phyloP scores from a whole-genome alignment of 2,888 invertebrate species.

The Heteromurus nitidus region DNA sequence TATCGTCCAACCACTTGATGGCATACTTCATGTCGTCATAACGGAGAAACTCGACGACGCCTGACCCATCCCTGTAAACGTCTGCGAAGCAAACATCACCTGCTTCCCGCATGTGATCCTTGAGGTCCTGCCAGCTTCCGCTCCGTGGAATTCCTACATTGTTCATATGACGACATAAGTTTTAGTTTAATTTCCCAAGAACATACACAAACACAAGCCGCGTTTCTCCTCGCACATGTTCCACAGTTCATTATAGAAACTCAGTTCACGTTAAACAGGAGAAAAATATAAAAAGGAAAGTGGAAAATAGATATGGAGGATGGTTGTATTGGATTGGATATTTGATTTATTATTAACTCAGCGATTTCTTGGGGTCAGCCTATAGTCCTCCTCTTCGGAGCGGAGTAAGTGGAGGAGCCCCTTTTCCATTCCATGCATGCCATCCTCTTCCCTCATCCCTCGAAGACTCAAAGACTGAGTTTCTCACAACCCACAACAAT shows the following conservation, averaged over 20 bases:
- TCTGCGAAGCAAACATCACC: conserved; percentile 99
- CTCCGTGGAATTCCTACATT: conserved; percentile 88
- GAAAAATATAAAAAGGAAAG: too few species aligned
- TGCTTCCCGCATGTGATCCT: conserved; percentile 99
- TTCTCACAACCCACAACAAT: not conserved
- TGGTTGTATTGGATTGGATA: too few species aligned
- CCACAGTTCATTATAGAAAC: too few species aligned
- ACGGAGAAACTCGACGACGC: conserved; percentile 97
- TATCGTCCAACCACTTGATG: conserved; percentile 97
- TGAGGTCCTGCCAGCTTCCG: conserved; percentile 96
- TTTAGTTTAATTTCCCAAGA: too few species aligned
- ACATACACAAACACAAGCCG: too few species aligned
- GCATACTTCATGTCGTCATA: conserved; percentile 99
- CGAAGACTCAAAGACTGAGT: conserved; percentile 13
- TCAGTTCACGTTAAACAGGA: too few species aligned
- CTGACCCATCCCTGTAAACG: conserved; percentile 98
- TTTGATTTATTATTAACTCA: too few species aligned
- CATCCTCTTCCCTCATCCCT: conserved; percentile 39
- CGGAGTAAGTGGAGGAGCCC: conserved; percentile 16
- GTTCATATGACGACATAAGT: too few species aligned
- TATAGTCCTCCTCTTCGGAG: not conserved
- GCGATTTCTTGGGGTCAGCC: not conserved
- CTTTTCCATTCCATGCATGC: conserved; percentile 41
- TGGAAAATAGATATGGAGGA: too few species aligned
- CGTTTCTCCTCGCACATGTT: too few species aligned